phyloP scores from a whole-genome alignment of 2,113 vertebrate species.

The Tachuris rubrigastra region DNA sequence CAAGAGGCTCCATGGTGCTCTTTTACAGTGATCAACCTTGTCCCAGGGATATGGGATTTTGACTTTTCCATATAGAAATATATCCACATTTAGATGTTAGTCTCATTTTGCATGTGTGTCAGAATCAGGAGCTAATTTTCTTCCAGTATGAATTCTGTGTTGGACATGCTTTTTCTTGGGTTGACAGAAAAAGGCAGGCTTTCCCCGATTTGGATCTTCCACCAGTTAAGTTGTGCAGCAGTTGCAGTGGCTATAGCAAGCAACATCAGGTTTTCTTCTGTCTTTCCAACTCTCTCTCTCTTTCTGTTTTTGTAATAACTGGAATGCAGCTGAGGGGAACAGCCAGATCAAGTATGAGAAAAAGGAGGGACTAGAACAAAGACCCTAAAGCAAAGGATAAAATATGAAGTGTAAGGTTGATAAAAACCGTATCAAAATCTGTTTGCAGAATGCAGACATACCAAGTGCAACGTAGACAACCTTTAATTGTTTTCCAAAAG shows the following conservation, averaged over 20 bases:
- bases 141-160: neutral
- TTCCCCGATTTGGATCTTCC: neutral
- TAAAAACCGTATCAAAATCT: neutral
- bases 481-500: neutral
- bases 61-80: neutral
- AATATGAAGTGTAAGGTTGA: neutral
- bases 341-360: neutral
- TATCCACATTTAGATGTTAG: neutral
- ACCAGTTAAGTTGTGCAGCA: neutral
- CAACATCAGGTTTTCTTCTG: neutral
- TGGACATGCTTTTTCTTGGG: neutral
- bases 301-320: neutral
- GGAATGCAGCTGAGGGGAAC: neutral
- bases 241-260: neutral
- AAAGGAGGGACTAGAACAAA: neutral
- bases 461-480: rapidly evolving
- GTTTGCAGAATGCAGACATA: neutral
- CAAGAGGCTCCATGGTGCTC: neutral
- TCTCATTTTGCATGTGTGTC: neutral
- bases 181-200: neutral
- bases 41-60: neutral
- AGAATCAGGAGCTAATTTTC: neutral
- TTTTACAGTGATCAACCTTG: neutral
- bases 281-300: no score
- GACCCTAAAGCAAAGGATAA: neutral